Evolutionary conservation across 2,888 invertebrate genomes (phyloP), one percentile per base, ranked within the genome.

Genomic region (Cyrtodaria siliqua): DNA sequence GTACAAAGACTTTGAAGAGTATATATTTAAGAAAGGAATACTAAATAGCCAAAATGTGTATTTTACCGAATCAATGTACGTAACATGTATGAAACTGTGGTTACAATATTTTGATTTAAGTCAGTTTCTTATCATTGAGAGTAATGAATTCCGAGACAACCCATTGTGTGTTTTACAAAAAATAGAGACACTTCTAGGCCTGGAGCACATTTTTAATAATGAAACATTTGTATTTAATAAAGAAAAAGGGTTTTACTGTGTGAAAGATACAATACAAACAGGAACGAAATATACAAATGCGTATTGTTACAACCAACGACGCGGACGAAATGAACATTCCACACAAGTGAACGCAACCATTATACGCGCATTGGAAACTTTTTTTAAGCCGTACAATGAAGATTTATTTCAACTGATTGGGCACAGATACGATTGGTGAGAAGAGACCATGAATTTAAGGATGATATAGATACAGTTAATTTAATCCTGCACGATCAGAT

Each of bases 171-270:
- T 87, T 63, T 71, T 92, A 16, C 64, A 77, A 9, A 67, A 79
- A 24, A 84, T 90, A 8, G 90, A 92, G 77, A 59, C 70, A 0
- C 91, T 91, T 69, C 79, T 92, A 23, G 82, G 86, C 0, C 38
- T 92, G 2, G 71, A 83, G 6, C 83, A 83, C 56, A 60, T 72
- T 26, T 81, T 91, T 26, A 63, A 79, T 14, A 64, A 83, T n/a
- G 96, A 96, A 92, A 97, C 97, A 93, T 98, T 99, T 93, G 97
- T 97, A 94, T 99, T 97, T 94, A 98, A 99, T 94, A 96, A 96
- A 94, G 97, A 97, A 20, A 98, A 98, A 93, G 97, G 98, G 66
- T 97, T 99, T 94, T 98, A 97, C 93, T 98, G 97, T 90, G 95
- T 97, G 93, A 23, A 38, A 14, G 40, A 33, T 8, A 33, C 4